Evolutionary conservation across 2,797 vertebrate species (phyloP).

Genomic region (Danio albolineatus): DNA sequence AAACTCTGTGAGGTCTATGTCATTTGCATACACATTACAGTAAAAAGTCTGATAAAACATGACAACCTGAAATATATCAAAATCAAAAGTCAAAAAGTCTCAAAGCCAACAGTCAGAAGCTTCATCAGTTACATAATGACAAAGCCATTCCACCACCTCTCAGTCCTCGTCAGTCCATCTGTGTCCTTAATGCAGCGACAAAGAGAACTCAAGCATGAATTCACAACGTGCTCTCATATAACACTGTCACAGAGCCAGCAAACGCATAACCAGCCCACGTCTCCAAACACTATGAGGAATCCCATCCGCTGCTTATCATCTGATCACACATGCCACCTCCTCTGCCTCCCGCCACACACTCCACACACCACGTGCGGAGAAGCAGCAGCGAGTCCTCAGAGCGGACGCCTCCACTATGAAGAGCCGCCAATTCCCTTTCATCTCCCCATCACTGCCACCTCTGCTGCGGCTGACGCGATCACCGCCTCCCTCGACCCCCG

Average conservation of each 20-base stretch:
- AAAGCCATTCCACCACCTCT: not conserved
- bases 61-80: slow-evolving; percentile 23
- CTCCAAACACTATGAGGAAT: slow-evolving; percentile 28
- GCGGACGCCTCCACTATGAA: slow-evolving; percentile 51
- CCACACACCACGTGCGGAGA: slow-evolving; percentile 4
- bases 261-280: slow-evolving; percentile 7
- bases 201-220: slow-evolving; percentile 17
- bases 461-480: slow-evolving; percentile 74
- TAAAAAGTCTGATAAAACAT: not conserved
- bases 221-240: slow-evolving; percentile 23
- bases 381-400: slow-evolving; percentile 25
- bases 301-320: slow-evolving; percentile 9
- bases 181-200: slow-evolving; percentile 9
- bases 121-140: not conserved
- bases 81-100: not conserved
- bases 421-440: slow-evolving; percentile 72
- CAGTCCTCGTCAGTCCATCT: slow-evolving; percentile 12
- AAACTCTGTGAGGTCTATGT: not conserved
- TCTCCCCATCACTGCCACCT: slow-evolving; percentile 75
- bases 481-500: slow-evolving; percentile 37
- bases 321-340: slow-evolving; percentile 2
- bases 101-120: not conserved
- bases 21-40: slow-evolving; percentile 18
- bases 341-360: slow-evolving; percentile 35
- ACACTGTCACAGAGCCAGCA: slow-evolving; percentile 6